phyloP scores from a whole-genome alignment of 2,797 vertebrate species.

The Poecilia velifera region DNA sequence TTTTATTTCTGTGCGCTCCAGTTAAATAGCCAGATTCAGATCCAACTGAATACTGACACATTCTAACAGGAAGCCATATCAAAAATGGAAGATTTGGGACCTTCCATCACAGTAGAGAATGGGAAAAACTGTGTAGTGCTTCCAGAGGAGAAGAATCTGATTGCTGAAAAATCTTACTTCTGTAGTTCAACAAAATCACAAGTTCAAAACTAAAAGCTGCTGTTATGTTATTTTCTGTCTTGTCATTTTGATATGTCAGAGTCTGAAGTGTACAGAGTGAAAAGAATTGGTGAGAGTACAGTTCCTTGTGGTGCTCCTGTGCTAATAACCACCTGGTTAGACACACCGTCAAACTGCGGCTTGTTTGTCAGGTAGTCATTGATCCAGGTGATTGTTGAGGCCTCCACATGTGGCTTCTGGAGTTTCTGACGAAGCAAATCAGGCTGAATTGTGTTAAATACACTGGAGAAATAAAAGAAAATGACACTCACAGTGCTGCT shows the following conservation, averaged over 20 bases:
- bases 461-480: background rate
- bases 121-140: background rate
- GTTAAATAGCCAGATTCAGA: background rate
- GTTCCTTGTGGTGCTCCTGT: background rate
- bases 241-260: background rate
- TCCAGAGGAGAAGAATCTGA: background rate
- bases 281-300: background rate
- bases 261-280: background rate
- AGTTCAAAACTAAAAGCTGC: background rate
- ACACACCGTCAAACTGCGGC: background rate
- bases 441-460: background rate
- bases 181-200: background rate
- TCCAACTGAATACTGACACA: background rate
- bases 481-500: background rate
- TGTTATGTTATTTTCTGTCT: background rate
- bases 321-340: background rate
- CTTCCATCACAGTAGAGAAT: background rate
- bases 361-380: background rate
- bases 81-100: background rate
- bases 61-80: background rate
- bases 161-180: background rate
- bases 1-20: background rate
- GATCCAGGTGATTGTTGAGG: background rate
- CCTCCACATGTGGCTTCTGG: background rate
- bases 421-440: background rate